These are phyloP conservation scores for Diabrotica undecimpunctata DNA, from an alignment of 1,140 invertebrate species.

Conservation along the genomic window DNA sequence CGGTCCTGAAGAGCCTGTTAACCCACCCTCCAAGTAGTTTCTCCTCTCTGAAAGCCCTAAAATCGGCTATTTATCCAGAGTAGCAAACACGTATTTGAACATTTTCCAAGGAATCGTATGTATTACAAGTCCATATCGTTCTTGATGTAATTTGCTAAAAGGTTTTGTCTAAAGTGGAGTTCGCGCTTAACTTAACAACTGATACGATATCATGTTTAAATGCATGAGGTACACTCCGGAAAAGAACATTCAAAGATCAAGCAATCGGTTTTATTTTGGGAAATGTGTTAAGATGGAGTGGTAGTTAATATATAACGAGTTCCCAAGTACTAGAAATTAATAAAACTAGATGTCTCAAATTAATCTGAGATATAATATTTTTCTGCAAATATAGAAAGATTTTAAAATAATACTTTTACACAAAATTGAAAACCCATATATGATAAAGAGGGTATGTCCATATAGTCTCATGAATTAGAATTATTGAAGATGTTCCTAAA, in stretches of 20 bases:
- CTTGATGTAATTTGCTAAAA: constrained; percentile 47
- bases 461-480: too few species aligned
- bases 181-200: constrained; percentile 39
- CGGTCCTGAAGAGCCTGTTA: not conserved
- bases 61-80: constrained; percentile 20
- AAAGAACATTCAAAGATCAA: not conserved
- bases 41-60: constrained; percentile 8
- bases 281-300: too few species aligned
- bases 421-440: too few species aligned
- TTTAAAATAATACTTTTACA: too few species aligned
- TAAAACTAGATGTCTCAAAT: too few species aligned
- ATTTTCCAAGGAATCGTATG: constrained; percentile 40
- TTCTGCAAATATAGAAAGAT: too few species aligned
- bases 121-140: constrained; percentile 46
- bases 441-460: too few species aligned
- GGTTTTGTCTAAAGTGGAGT: constrained; percentile 35
- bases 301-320: too few species aligned
- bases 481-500: too few species aligned
- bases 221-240: constrained; percentile 41
- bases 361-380: too few species aligned
- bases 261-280: too few species aligned
- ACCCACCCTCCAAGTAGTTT: not conserved
- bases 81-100: constrained; percentile 28
- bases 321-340: too few species aligned
- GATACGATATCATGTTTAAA: constrained; percentile 47